Conservation (phyloP, 2,113 vertebrate genomes). For the Caranx ignobilis region DNA sequence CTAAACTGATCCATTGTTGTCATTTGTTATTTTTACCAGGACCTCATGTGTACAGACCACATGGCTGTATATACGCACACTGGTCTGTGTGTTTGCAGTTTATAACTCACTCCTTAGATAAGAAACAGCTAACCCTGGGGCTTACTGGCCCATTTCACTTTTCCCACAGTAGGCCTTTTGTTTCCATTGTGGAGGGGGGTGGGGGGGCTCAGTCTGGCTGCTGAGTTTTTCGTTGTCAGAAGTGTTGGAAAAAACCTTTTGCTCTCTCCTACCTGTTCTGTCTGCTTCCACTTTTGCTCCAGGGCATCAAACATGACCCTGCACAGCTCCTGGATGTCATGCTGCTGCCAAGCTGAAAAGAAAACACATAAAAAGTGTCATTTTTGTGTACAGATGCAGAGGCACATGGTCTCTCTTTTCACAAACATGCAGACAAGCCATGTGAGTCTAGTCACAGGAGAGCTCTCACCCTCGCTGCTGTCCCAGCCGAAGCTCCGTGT, state of each 20-base stretch:
- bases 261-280: slow-evolving; percentile 90
- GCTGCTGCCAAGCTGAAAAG: slow-evolving; percentile 96
- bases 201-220: slow-evolving; percentile 8
- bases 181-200: slow-evolving; percentile 33
- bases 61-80: slow-evolving; percentile 36
- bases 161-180: slow-evolving; percentile 69
- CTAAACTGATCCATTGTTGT: background rate
- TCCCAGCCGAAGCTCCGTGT: slow-evolving; percentile 99
- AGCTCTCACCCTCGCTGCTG: slow-evolving; percentile 93
- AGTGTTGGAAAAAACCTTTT: slow-evolving; percentile 38
- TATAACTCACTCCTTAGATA: slow-evolving; percentile 44
- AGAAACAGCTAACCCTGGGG: slow-evolving; percentile 54
- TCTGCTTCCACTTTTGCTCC: slow-evolving; percentile 99
- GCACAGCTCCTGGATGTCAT: slow-evolving; percentile 99
- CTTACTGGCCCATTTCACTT: slow-evolving; percentile 46
- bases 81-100: slow-evolving; percentile 46
- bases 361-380: slow-evolving; percentile 34
- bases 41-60: slow-evolving; percentile 38
- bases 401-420: slow-evolving; percentile 18
- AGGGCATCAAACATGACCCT: slow-evolving; percentile 99
- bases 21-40: background rate
- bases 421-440: slow-evolving; percentile 17
- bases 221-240: slow-evolving; percentile 28
- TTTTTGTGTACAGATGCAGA: slow-evolving; percentile 31
- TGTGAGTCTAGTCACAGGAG: slow-evolving; percentile 37